Evolutionary conservation across 2,888 invertebrate species (phyloP).

Genomic region (Lithophane ornitopus): DNA sequence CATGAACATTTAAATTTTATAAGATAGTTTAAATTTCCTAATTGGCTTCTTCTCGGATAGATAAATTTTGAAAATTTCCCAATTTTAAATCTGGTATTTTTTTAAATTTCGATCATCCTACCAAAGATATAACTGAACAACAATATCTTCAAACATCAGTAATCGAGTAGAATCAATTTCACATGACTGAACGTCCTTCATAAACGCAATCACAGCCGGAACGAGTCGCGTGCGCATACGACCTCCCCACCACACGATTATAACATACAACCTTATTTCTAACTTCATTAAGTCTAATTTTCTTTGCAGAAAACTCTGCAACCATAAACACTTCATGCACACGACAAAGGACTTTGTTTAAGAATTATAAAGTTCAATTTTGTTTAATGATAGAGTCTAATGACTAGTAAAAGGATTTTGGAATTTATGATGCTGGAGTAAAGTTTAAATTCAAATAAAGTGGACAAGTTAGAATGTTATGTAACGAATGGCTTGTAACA

Average conservation of each 20-base stretch:
- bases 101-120: not conserved
- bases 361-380: constrained; percentile 29
- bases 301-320: constrained; percentile 19
- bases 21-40: too few relatives aligned
- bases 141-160: constrained; percentile 62
- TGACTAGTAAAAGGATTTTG: constrained; percentile 34
- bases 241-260: constrained; percentile 50
- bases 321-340: not conserved
- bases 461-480: constrained; percentile 60
- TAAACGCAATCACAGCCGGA: constrained; percentile 72
- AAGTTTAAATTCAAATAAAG: constrained; percentile 49
- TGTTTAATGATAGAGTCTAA: not conserved
- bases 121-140: constrained; percentile 36
- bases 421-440: constrained; percentile 27
- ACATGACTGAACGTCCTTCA: constrained; percentile 79
- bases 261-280: constrained; percentile 51
- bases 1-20: not conserved
- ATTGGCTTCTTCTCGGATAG: not conserved
- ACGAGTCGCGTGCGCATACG: constrained; percentile 79
- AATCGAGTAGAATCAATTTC: constrained; percentile 78
- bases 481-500: constrained; percentile 59
- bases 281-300: constrained; percentile 50
- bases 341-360: constrained; percentile 8
- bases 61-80: not conserved
- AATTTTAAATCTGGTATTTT: not conserved